Evolutionary conservation across 1,140 invertebrate genomes (phyloP), one percentile per base, ranked within the genome.

Genomic region (Drosophila ogumai): DNA sequence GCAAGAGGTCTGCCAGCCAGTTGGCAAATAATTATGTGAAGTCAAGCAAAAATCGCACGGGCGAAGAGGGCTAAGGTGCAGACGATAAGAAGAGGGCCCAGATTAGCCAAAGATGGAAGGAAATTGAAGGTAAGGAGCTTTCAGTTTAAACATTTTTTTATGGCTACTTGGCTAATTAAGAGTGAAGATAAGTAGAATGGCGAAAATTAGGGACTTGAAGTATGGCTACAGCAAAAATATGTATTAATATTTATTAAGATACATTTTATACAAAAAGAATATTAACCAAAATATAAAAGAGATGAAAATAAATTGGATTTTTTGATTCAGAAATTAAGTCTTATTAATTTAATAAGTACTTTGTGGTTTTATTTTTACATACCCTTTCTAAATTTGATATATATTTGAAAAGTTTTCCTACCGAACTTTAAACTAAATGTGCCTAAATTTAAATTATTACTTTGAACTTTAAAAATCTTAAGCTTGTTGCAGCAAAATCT

Each of bases 1-100:
- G 22, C 46, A 46, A 28, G 55, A 59, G 71, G 28, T 52, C 67
- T 67, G 72, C 43, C 59, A 65, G 79, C 46, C 65, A 63, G 69
- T 75, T 78, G 75, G 77, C 76, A 84, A 77, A 85, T 80, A 85
- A 85, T 80, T 81, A 85, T 80, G 67, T 64, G 56, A 84, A 84
- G 72, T 80, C 72, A 61, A 84, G 67, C 64, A 77, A 61, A 84
- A 67, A 66, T 66, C 58, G 59, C 54, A 66, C 40, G 40, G 64
- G 22, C 36, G 47, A 25, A 63, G 63, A 17, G 46, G 46, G 43
- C 28, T 6, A 67, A 67, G 57, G 60, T 43, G 47, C 47, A 66
- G 59, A 61, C 75, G 56, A 80, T 69, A 69, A 69, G 66, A 56
- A 61, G 40, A 43, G 54, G 72, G 46, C 46, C 15, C 57, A 58